Conservation (phyloP, 2,888 invertebrate species). For the Phragmatobia fuliginosa region DNA sequence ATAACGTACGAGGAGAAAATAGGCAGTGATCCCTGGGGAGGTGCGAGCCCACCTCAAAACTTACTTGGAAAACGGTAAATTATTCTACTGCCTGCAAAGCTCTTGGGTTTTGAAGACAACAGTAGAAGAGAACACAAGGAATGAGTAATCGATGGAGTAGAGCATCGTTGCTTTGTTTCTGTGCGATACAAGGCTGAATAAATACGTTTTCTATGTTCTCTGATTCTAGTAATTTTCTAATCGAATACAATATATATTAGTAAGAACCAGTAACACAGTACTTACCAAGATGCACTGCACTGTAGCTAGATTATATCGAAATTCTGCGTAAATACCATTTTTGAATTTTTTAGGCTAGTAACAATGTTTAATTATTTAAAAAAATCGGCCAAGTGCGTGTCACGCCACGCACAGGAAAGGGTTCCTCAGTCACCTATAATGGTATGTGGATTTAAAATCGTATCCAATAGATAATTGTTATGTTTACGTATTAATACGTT, state of each 20-base stretch:
- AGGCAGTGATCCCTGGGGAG: slow-evolving; percentile 58
- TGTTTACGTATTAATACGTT: no score
- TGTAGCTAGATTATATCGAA: no score
- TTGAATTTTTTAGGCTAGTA: no score
- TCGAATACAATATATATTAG: neutral
- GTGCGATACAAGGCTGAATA: slow-evolving; percentile 29
- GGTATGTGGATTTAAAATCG: no score
- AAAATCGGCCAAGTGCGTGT: no score
- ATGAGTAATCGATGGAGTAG: slow-evolving; percentile 64
- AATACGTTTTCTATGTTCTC: slow-evolving; percentile 11
- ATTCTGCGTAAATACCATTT: no score
- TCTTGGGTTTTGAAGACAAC: slow-evolving; percentile 69
- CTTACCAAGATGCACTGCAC: no score
- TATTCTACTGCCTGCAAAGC: slow-evolving; percentile 66
- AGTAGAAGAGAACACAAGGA: slow-evolving; percentile 64
- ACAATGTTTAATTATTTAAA: no score
- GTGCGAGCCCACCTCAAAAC: slow-evolving; percentile 71
- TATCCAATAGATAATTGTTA: no score
- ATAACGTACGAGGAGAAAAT: slow-evolving; percentile 62
- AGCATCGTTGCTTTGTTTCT: slow-evolving; percentile 42
- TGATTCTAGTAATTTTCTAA: neutral
- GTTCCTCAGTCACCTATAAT: no score
- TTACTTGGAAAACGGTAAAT: slow-evolving; percentile 77
- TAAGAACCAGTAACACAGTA: neutral
- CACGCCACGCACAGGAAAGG: no score